Evolutionary conservation across 2,888 invertebrate species (phyloP).

Genomic region (Anarsia innoxiella): DNA sequence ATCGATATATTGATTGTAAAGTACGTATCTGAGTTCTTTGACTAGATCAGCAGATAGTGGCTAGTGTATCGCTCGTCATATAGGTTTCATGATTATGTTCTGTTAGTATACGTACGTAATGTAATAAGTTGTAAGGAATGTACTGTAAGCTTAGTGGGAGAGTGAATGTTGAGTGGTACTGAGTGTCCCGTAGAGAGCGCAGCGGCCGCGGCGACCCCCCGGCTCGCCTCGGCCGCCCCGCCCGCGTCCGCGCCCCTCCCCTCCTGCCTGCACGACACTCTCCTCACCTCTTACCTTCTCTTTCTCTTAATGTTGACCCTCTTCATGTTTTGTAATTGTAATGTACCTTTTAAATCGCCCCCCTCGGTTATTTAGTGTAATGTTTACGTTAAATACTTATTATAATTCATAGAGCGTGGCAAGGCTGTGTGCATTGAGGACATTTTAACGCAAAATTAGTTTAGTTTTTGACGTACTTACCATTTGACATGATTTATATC

Average conservation of each 20-base stretch:
- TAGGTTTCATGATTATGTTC: slow-evolving; percentile 72
- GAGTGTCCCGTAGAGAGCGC: slow-evolving; percentile 69
- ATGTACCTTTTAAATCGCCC: slow-evolving; percentile 60
- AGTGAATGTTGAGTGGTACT: slow-evolving; percentile 74
- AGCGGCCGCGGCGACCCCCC: slow-evolving; percentile 55
- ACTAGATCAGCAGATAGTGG: slow-evolving; percentile 73
- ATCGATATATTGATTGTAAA: slow-evolving; percentile 70
- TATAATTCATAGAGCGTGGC: slow-evolving; percentile 78
- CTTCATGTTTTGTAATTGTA: slow-evolving; percentile 70
- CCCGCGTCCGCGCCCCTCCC: slow-evolving; percentile 36
- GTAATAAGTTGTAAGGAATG: slow-evolving; percentile 48
- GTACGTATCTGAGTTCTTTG: slow-evolving; percentile 62
- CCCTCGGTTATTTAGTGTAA: slow-evolving; percentile 73
- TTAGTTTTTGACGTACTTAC: slow-evolving; percentile 66
- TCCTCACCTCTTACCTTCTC: slow-evolving; percentile 53
- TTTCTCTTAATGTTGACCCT: slow-evolving; percentile 65
- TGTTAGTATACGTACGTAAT: slow-evolving; percentile 68
- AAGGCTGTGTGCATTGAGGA: slow-evolving; percentile 82
- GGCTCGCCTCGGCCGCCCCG: slow-evolving; percentile 25
- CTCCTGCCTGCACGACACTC: slow-evolving; percentile 68
- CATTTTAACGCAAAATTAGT: slow-evolving; percentile 71
- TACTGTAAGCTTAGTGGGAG: slow-evolving; percentile 71
- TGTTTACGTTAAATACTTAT: slow-evolving; percentile 56
- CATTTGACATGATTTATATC: slow-evolving; percentile 63
- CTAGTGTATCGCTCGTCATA: slow-evolving; percentile 73